Conservation (phyloP, 2,113 vertebrate species). For the Notarius quadriscutis region DNA sequence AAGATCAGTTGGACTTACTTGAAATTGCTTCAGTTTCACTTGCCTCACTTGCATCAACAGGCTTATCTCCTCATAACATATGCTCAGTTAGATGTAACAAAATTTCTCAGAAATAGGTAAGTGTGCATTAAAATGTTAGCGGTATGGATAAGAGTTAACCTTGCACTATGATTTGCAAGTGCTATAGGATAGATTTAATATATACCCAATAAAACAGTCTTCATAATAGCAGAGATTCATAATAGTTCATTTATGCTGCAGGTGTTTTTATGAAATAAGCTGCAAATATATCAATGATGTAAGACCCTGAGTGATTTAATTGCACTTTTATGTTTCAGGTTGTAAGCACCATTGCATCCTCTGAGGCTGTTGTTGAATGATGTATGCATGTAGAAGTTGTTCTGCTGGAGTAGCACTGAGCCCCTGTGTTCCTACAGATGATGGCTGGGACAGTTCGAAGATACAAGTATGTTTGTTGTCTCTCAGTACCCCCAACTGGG, state of each 20-base stretch:
- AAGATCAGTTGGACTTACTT: background rate
- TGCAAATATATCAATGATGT: background rate
- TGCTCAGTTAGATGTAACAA: background rate
- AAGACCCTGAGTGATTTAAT: background rate
- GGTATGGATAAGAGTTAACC: background rate
- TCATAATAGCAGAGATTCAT: background rate
- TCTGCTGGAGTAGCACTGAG: conserved; percentile 49
- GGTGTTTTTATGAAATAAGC: background rate
- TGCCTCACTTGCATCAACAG: background rate
- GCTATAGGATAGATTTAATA: background rate
- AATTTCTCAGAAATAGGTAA: background rate
- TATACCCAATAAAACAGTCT: background rate
- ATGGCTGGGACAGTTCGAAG: conserved; percentile 44
- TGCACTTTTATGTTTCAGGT: background rate
- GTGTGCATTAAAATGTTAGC: background rate
- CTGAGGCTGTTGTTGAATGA: background rate
- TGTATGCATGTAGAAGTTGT: conserved; percentile 24
- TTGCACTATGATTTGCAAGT: background rate
- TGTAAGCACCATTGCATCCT: too few species aligned
- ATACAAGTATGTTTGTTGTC: conserved; percentile 32
- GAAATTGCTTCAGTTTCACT: background rate
- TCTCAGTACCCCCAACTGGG: conserved; percentile 34
- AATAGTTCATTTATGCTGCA: background rate
- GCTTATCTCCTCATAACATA: background rate
- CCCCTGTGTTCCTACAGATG: conserved; percentile 52